Evolutionary conservation across 2,888 invertebrate genomes (phyloP), one percentile per base, ranked within the genome.

Genomic region (Cosmopolites sordidus): DNA sequence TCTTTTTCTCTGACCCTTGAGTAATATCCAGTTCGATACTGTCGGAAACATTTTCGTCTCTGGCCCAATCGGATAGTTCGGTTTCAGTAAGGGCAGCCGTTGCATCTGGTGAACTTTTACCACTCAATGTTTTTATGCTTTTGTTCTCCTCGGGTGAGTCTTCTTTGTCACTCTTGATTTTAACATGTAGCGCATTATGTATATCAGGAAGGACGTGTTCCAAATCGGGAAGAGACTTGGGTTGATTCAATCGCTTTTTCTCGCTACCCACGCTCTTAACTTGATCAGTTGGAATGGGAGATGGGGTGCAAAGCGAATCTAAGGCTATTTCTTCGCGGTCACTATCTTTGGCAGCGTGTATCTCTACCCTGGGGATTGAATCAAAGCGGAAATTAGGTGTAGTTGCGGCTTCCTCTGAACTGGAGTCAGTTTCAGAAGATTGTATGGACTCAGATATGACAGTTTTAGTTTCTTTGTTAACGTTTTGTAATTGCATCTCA

Each of bases 21-120:
- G 54, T 56, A 14, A 82, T 74, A 33, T 77, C 79, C 61, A 82
- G 80, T 37, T 82, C 82, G 51, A 88, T 80, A 67, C 89, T 88
- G 63, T 89, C 89, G 1, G 88, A 82, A 1, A 85, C 86, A 37
- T 82, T 84, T 60, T 85, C 87, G 65, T 92, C 91, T 2, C 87
- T 82, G 0, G 89, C 90, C 92, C 91, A 92, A 69, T 92, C 92
- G 0, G 90, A 91, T n/a, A 91, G 75, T 68, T 92, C 92, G 0
- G 91, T 91, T 72, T 92, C 92, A 0, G 91, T 90, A 9, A 90
- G 75, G 1, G 83, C 87, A 1, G 86, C 81, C 0, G 86, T 86
- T 0, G 84, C 84, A 1, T 71, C 72, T 1, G 75, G 79, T 63
- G 74, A 81, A 69, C 80, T 70, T 63, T 81, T 64, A 62, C 79